Conservation (phyloP, 2,113 vertebrate genomes). For the Psophia crepitans region DNA sequence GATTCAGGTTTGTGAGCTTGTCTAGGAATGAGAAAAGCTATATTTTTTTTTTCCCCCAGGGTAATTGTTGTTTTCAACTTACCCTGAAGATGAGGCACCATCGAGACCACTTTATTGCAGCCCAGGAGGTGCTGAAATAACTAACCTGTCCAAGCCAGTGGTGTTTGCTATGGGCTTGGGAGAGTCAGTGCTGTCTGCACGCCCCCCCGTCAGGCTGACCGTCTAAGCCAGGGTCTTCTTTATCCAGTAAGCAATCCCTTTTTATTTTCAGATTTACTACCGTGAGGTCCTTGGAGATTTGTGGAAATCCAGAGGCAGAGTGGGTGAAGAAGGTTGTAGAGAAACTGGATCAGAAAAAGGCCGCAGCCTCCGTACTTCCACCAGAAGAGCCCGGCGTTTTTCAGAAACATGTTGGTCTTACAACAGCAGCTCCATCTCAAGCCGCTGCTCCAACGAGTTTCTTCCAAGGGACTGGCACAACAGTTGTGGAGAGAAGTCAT, state of each 20-base stretch:
- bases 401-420: not conserved
- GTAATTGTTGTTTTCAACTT: not conserved
- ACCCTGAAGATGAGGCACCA: not conserved
- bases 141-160: rapidly evolving
- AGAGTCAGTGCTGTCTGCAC: not conserved
- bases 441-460: not conserved
- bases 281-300: not conserved
- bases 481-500: not conserved
- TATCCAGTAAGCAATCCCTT: not conserved
- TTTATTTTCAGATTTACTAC: slow-evolving; percentile 18
- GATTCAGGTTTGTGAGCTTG: not conserved
- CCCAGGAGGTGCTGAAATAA: not conserved
- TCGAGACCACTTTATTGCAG: not conserved
- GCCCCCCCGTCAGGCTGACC: not conserved
- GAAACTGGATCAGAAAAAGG: not conserved
- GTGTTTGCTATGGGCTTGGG: not conserved
- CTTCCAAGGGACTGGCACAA: not conserved
- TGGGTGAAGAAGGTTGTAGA: not conserved
- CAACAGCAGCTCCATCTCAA: not conserved
- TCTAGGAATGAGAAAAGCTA: not conserved
- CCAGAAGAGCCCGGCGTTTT: not conserved
- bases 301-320: not conserved
- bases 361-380: not conserved
- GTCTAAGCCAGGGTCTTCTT: not conserved
- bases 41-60: not conserved